A percentile compares a stretch with the other conserved stretches of the same genome.
phyloP scores from a whole-genome alignment of 2,888 invertebrate genomes.

The Pyralis farinalis region DNA sequence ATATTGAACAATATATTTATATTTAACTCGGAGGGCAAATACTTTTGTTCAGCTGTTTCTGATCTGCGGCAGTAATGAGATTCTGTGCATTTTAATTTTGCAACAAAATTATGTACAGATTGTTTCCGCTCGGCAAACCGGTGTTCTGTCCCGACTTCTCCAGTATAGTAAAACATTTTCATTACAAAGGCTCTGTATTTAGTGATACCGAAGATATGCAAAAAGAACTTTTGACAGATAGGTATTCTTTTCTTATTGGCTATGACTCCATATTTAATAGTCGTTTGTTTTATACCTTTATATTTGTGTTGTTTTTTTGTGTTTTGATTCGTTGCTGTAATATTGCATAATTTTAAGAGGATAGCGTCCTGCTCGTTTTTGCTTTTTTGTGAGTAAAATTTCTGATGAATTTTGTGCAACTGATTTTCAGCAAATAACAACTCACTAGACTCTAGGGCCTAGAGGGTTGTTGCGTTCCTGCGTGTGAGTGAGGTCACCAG shows the following conservation, averaged over 20 bases:
- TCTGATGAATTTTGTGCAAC: background rate
- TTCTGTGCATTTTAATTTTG: constrained; percentile 8
- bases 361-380: constrained; percentile 12
- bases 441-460: too few relatives aligned
- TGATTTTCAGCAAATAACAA: too few relatives aligned
- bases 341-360: constrained; percentile 8
- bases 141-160: constrained; percentile 5
- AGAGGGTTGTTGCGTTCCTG: too few relatives aligned
- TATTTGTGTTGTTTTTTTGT: background rate
- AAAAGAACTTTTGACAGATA: constrained; percentile 9
- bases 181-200: constrained; percentile 10
- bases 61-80: constrained; percentile 10
- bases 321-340: background rate
- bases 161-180: constrained; percentile 7
- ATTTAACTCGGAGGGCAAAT: constrained; percentile 19
- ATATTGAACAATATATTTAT: constrained; percentile 17
- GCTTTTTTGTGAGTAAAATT: constrained; percentile 6
- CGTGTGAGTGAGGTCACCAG: too few relatives aligned
- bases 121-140: constrained; percentile 5
- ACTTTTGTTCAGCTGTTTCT: constrained; percentile 13
- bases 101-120: constrained; percentile 6
- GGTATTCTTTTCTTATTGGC: constrained; percentile 6
- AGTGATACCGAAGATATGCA: constrained; percentile 12
- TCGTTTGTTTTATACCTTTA: constrained; percentile 10
- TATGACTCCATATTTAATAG: constrained; percentile 8